Percentiles rank a stretch among this genome's conserved stretches.
These are phyloP conservation scores for Seriola rivoliana DNA, from an alignment of 2,113 vertebrate species.

Conservation along the genomic window DNA sequence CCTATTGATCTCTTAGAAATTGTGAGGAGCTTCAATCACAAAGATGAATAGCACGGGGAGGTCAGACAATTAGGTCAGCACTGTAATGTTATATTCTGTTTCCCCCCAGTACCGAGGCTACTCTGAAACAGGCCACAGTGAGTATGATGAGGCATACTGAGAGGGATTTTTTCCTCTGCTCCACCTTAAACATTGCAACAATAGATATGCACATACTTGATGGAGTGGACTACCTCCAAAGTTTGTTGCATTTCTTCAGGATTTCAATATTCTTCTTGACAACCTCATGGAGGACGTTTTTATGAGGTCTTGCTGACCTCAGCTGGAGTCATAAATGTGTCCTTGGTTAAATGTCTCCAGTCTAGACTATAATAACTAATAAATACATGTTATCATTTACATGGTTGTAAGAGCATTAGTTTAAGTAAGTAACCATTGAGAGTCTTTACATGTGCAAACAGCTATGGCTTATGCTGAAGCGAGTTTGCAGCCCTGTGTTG, in stretches of 20 bases:
- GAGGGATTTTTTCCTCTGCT: slow-evolving; percentile 47
- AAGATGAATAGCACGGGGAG: slow-evolving; percentile 29
- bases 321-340: neutral
- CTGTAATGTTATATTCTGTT: slow-evolving; percentile 61
- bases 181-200: slow-evolving; percentile 33
- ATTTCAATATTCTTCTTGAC: neutral
- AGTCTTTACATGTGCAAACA: neutral
- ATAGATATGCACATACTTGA: neutral
- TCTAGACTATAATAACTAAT: neutral
- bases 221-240: neutral
- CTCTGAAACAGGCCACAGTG: slow-evolving; percentile 36
- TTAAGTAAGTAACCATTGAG: neutral
- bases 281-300: too few species aligned
- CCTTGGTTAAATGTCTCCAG: neutral
- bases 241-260: neutral
- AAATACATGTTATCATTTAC: neutral
- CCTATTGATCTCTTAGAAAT: slow-evolving; percentile 63
- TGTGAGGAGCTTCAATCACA: slow-evolving; percentile 64
- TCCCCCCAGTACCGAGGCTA: slow-evolving; percentile 10
- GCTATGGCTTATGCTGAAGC: too few species aligned
- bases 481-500: too few species aligned
- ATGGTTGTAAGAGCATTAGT: neutral
- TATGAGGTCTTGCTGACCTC: slow-evolving; percentile 2
- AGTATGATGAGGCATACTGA: slow-evolving; percentile 61
- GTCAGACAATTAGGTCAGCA: slow-evolving; percentile 58